Conservation (phyloP, 2,888 invertebrate genomes). For the Steinernema hermaphroditum region DNA sequence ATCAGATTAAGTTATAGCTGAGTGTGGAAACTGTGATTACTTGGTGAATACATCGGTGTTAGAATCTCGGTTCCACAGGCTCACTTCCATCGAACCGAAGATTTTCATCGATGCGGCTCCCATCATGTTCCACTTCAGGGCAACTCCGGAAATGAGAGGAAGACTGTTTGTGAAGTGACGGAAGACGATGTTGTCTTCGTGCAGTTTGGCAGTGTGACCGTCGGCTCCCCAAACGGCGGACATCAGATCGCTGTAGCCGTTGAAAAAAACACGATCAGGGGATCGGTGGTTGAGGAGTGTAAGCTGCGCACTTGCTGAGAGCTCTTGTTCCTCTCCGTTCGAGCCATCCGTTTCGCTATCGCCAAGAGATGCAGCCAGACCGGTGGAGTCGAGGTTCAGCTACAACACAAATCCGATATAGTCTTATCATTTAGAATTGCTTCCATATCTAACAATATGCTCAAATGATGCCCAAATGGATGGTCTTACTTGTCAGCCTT, state of each 20-base stretch:
- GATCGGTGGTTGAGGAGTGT: not conserved
- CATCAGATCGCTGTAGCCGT: constrained; percentile 25
- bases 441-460: too few relatives aligned
- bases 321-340: not conserved
- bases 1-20: not conserved
- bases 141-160: not conserved
- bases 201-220: not conserved
- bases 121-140: constrained; percentile 5
- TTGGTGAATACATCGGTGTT: constrained; percentile 10
- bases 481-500: too few relatives aligned
- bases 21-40: not conserved
- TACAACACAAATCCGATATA: not conserved
- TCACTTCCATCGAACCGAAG: constrained; percentile 16
- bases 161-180: not conserved
- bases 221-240: constrained; percentile 15
- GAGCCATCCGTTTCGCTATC: not conserved
- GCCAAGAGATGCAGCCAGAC: not conserved
- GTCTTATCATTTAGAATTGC: too few relatives aligned
- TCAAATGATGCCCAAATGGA: too few relatives aligned
- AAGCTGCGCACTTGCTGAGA: constrained; percentile 1
- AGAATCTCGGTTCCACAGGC: constrained; percentile 21
- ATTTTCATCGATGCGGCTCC: not conserved
- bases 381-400: constrained; percentile 8
- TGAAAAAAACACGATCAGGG: not conserved
- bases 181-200: constrained; percentile 5